phyloP scores from a whole-genome alignment of 2,797 vertebrate genomes.

The Schizopygopsis malacanthus region DNA sequence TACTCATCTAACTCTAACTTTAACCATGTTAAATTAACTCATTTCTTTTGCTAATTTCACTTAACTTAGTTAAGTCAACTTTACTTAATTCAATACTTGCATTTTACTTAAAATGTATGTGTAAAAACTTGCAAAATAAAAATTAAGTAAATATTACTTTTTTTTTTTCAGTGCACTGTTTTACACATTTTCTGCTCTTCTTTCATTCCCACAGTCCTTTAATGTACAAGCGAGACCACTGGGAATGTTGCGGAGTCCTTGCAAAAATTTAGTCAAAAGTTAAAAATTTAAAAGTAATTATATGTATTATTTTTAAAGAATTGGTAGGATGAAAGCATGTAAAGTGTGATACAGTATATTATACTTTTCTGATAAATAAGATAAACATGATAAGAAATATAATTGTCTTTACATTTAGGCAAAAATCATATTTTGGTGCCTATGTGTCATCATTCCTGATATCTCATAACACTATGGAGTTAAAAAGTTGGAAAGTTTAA shows the following conservation, averaged over 20 bases:
- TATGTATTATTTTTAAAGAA: neutral
- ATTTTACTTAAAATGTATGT: too few relatives aligned
- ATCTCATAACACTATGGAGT: neutral
- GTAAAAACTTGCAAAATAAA: too few relatives aligned
- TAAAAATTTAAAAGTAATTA: too few relatives aligned
- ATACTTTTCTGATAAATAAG: neutral
- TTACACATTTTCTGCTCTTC: constrained; percentile 19
- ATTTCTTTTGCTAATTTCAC: too few relatives aligned
- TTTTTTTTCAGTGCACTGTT: neutral
- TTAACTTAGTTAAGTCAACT: too few relatives aligned
- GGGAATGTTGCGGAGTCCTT: neutral
- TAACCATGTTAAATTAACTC: too few relatives aligned
- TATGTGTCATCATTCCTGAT: neutral
- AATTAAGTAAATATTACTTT: too few relatives aligned
- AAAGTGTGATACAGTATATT: neutral
- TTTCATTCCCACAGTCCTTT: constrained; percentile 10
- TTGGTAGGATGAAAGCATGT: neutral
- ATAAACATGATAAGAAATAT: neutral
- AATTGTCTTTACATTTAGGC: neutral
- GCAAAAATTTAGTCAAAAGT: neutral
- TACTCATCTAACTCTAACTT: too few relatives aligned
- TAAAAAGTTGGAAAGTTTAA: constrained; percentile 9
- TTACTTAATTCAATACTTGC: too few relatives aligned
- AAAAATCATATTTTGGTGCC: neutral
- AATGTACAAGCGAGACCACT: neutral